These are phyloP conservation scores for Cephus nigrinus DNA, from an alignment of 2,888 invertebrate species.

Conservation along the genomic window DNA sequence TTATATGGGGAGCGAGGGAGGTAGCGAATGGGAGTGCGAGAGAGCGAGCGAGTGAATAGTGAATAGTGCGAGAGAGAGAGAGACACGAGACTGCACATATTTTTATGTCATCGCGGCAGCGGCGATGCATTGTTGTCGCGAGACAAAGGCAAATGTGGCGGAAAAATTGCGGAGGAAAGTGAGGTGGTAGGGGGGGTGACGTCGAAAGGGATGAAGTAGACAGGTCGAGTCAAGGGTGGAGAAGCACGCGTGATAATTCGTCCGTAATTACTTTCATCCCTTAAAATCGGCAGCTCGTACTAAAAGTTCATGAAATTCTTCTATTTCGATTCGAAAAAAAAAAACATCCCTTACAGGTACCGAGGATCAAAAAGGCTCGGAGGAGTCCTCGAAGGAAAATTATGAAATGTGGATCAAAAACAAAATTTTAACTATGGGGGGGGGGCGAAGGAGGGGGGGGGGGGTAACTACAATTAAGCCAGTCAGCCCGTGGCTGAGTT, in stretches of 20 bases:
- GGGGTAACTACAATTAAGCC: constrained; percentile 62
- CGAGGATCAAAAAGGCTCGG: constrained; percentile 24
- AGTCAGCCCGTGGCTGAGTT: constrained; percentile 62
- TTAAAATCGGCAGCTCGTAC: neutral
- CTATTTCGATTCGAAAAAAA: neutral
- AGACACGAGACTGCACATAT: constrained; percentile 54
- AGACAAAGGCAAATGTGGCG: constrained; percentile 66
- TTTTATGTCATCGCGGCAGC: constrained; percentile 62
- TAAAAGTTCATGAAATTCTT: neutral
- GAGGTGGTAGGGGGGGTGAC: constrained; percentile 17
- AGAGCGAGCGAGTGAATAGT: neutral
- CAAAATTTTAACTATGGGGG: neutral
- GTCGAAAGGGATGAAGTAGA: neutral
- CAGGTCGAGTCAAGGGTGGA: neutral
- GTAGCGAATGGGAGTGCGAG: constrained; percentile 27
- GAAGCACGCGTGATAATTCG: neutral
- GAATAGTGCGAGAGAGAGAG: neutral
- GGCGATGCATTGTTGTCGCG: constrained; percentile 66
- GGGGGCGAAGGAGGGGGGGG: neutral
- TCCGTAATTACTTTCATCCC: neutral
- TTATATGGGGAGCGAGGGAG: constrained; percentile 16
- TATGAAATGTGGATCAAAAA: neutral
- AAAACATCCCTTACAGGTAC: neutral
- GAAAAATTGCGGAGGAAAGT: constrained; percentile 61
- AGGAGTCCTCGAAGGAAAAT: neutral